Conservation (phyloP, 1,140 invertebrate genomes). For the Tenebrio molitor region DNA sequence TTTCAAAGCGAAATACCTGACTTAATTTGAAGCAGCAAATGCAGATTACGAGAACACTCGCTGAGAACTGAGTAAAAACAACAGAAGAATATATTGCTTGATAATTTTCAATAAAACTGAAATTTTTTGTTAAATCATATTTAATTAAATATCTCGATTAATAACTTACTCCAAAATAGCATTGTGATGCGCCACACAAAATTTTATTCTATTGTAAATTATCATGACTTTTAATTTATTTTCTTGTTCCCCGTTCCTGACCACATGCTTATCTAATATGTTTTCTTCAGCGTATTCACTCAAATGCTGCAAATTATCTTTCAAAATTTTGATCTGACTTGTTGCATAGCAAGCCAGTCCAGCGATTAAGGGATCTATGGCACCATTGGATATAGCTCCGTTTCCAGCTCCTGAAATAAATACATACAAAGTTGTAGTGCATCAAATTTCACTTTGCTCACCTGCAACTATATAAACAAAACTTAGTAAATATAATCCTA, state of each 20-base stretch:
- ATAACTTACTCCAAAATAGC: too few species aligned
- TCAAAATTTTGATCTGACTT: slow-evolving; percentile 13
- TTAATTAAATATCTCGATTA: too few species aligned
- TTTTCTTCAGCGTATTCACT: neutral
- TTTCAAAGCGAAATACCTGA: neutral
- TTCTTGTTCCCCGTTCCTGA: too few species aligned
- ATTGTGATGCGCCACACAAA: too few species aligned
- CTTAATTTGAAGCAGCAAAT: neutral
- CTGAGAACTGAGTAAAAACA: slow-evolving; percentile 12
- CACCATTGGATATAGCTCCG: neutral
- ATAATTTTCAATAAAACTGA: neutral
- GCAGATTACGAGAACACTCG: slow-evolving; percentile 16
- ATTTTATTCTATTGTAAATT: too few species aligned
- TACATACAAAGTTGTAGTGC: too few species aligned
- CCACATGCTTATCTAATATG: too few species aligned
- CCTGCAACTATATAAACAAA: neutral
- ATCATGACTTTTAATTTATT: too few species aligned
- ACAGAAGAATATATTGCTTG: slow-evolving; percentile 1
- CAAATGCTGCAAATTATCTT: slow-evolving; percentile 9
- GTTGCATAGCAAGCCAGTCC: slow-evolving; percentile 5
- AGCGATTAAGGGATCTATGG: neutral
- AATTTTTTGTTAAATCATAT: too few species aligned
- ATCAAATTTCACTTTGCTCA: neutral
- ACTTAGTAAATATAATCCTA: neutral
- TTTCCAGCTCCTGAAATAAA: neutral